Base-by-base conservation (phyloP, 2,797 vertebrate genomes). In the Coreius guichenoti region DNA sequence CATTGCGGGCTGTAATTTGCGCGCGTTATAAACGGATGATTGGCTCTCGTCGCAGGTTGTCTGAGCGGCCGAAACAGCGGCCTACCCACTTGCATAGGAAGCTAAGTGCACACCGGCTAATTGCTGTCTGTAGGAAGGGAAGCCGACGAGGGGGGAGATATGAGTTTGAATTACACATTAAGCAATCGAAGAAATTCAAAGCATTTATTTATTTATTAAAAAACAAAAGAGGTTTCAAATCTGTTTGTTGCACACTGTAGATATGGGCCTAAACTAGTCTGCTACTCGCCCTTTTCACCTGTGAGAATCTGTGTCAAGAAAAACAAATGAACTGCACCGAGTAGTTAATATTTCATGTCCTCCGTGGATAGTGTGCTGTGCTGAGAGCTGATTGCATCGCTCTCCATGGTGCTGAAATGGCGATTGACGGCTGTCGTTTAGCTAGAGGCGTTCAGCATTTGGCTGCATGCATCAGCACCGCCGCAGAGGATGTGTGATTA, bases 81-180 rank as follows among this genome's bases (percentile, higher is more conserved):
- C 92, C 93, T 93, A 93, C 94, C 92, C 92, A 95, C 93, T 93
- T 94, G 90, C 88, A 91, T 92, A 91, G 92, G 94, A 94, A 95
- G 92, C 91, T 90, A 88, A 88, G 90, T 92, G 91, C 88, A 90
- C 91, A 91, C 90, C 92, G 94, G 90, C 91, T 94, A 93, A 94
- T 94, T 93, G 94, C 76, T 85, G 86, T 85, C 84, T 86, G 85
- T 83, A 74, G 63, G 79, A 82, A 75, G 69, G 21, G 39, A 56
- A 77, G 23, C 63, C 31, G 47, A 79, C 58, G 80, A 74, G 74
- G 77, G 77, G 72, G 84, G 36, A 69, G 36, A 58, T 79, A 70
- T 79, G 63, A 58, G 36, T 26, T 83, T 45, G 39, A 49, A 80
- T 11, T 14, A 45, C 45, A 8, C 5, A 61, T 61, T 47, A 14